Base-by-base conservation (phyloP, 2,888 invertebrate species). In the Zaprionus lineosus region DNA sequence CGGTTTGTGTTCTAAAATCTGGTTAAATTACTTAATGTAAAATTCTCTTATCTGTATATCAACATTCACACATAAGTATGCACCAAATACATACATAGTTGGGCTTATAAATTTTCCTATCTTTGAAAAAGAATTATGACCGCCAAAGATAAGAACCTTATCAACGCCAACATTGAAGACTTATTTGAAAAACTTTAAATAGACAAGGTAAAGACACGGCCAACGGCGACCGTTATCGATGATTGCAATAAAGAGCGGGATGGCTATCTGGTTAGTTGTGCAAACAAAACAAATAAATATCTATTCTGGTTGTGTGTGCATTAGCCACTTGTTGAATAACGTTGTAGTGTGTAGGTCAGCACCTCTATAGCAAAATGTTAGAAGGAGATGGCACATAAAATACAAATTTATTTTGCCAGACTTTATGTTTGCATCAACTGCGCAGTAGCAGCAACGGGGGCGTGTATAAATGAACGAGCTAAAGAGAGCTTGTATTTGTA, bases 271-370 rank as follows among this genome's bases (percentile, higher is more conserved):
- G 9, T 37, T 55, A 55, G 64, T 44, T 69, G 59, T 64, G 59
- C 58, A 33, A 68, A 63, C 37, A 51, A 41, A 51, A 28, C 63
- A 57, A 34, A 57, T 11, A 62, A 28, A 33, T 44, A 28, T 33
- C 14, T 31, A 26, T 18, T 46, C 15, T 41, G 34, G 24, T 19
- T 33, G 61, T 43, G 48, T 39, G 41, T 48, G 67, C 52, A 61
- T 56, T 62, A 51, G 62, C 70, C 78, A 78, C 83, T 82, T 78
- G 83, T 78, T 78, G 83, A 75, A 62, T 73, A 62, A 52, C 28
- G 44, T 31, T 53, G 37, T 40, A 7, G 39, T 37, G 62, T 48
- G 50, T 62, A 58, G 58, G 67, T 56, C 66, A 67, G 46, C 57
- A 61, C 24, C 24, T 48, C 21, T 24, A 47, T 16, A 37, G 33